Conservation (phyloP, 1,140 invertebrate species). For the Paramacrobiotus metropolitanus region DNA sequence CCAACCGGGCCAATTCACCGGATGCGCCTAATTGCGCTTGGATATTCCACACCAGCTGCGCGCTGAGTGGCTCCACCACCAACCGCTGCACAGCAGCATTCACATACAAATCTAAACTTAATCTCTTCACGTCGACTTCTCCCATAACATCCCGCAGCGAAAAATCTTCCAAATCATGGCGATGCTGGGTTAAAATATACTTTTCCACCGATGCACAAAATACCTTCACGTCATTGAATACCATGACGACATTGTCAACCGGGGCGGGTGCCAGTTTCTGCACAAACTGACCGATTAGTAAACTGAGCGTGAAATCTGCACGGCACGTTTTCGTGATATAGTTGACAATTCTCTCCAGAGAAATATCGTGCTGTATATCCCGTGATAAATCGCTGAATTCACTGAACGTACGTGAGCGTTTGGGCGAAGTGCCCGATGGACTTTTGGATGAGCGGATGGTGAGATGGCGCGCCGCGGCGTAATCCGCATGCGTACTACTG, state of each 20-base stretch:
- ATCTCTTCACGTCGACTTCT: neutral
- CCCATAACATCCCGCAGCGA: neutral
- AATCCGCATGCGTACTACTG: neutral
- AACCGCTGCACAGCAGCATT: neutral
- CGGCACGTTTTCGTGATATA: neutral
- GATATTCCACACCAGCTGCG: neutral
- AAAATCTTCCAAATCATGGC: neutral
- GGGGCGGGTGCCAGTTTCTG: neutral
- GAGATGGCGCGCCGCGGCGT: too few species aligned
- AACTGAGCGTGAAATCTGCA: neutral
- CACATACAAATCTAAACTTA: neutral
- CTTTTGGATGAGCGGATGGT: neutral
- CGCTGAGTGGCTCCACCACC: neutral
- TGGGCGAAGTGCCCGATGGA: neutral
- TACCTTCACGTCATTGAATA: neutral
- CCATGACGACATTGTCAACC: neutral
- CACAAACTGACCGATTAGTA: neutral
- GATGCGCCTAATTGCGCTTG: neutral
- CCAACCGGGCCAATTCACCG: neutral
- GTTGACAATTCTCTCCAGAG: neutral
- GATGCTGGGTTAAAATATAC: neutral
- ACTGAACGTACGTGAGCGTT: neutral
- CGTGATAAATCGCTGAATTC: neutral
- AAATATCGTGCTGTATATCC: neutral
- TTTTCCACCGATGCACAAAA: neutral